Base-by-base conservation (phyloP, 1,140 invertebrate genomes). In the Sminthurinus signatus region DNA sequence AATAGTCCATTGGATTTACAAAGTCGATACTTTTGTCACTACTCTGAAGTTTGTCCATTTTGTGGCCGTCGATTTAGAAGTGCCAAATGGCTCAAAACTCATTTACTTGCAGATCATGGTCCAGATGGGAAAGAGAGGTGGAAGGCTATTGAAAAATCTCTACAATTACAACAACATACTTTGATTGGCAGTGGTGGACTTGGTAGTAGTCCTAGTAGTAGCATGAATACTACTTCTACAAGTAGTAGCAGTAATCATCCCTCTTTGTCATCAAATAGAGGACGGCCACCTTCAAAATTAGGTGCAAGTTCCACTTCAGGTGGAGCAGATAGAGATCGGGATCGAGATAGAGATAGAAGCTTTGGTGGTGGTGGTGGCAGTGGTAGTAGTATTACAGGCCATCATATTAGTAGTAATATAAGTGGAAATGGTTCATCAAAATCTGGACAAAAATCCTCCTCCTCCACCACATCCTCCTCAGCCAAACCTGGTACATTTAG, bases 31-130 rank as follows among this genome's bases (percentile, higher is more conserved):
- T 85, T 86, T 65, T 83, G 81, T 3, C 84, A 86, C 68, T 87
- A 85, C 67, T 85, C 84, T 1, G 88, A 91, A 77, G 83, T 87
- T 0, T 96, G 93, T 78, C 85, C 88, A 4, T 81, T 96, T 12
- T 96, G 93, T 74, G 86, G 85, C 64, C 82, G 90, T 10, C 83
- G 91, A 59, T 96, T 96, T 76, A 83, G 92, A 55, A 94, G 88
- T 67, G 83, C 85, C 28, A 93, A 96, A 67, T 94, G 91, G 84
- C 78, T 96, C 46, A 89, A 92, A 68, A 87, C 88, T 0, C 93
- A 96, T 76, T 77, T 96, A 54, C 78, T 91, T 43, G 86, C 86
- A 51, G 93, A 96, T 69, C 93, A 96, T 73, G 86, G 86, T 1
- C 83, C 87, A 71, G 75, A 80, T 14, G 86, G 86, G 1, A 76